Evolutionary conservation across 2,797 vertebrate genomes (phyloP).

Genomic region (Sebastes flavidus): DNA sequence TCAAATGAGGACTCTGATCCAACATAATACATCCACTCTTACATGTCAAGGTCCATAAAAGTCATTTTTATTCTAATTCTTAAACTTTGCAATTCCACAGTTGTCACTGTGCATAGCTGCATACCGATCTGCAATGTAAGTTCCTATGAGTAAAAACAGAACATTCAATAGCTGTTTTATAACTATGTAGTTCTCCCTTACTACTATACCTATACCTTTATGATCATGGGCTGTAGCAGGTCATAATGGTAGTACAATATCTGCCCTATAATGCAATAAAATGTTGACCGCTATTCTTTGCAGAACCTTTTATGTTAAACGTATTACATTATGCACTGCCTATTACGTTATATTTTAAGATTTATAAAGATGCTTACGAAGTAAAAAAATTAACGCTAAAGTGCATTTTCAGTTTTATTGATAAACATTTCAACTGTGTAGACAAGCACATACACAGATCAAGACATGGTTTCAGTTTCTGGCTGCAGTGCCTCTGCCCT

Average conservation of each 20-base stretch:
- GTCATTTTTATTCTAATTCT: background rate
- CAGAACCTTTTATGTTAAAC: background rate
- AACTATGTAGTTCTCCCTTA: background rate
- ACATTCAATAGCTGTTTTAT: background rate
- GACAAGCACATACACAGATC: background rate
- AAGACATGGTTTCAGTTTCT: background rate
- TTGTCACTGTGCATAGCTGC: background rate
- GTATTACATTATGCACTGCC: background rate
- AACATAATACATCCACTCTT: background rate
- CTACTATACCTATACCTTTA: background rate
- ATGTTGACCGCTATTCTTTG: background rate
- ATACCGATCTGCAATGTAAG: background rate
- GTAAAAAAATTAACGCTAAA: too few relatives aligned
- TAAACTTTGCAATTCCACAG: background rate
- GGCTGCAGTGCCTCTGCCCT: background rate
- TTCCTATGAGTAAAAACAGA: background rate
- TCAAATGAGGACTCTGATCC: background rate
- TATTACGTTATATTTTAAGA: background rate
- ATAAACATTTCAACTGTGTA: too few relatives aligned
- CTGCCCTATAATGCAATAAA: background rate
- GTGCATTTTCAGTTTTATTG: too few relatives aligned
- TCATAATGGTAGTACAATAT: background rate
- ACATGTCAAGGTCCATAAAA: background rate
- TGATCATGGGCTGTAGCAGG: background rate
- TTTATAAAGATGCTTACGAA: too few relatives aligned